These are phyloP conservation scores for Heliconius erato DNA, from an alignment of 2,888 invertebrate species.

Conservation along the genomic window DNA sequence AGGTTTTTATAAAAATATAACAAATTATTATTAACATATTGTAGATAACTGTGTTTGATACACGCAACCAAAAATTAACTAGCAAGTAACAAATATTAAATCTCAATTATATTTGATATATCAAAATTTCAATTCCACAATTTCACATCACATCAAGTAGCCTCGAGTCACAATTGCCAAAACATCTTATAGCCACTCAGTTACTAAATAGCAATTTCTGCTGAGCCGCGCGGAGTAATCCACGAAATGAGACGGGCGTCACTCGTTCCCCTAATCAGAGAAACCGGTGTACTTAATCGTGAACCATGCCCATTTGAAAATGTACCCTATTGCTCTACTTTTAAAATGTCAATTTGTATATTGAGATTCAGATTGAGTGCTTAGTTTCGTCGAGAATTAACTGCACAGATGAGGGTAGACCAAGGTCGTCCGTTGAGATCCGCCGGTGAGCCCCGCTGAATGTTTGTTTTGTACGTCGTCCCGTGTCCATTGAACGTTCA, in stretches of 20 bases:
- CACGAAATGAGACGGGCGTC: slow-evolving; percentile 44
- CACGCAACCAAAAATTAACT: not conserved
- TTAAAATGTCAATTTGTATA: slow-evolving; percentile 41
- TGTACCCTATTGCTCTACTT: slow-evolving; percentile 7
- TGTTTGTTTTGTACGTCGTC: slow-evolving; percentile 32
- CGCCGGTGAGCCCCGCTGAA: slow-evolving; percentile 55
- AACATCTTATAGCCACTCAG: slow-evolving; percentile 7
- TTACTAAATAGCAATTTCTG: slow-evolving; percentile 16
- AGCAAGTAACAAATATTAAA: not conserved
- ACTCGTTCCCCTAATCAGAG: slow-evolving; percentile 48
- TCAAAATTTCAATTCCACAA: slow-evolving; percentile 9
- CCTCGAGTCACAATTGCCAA: not conserved
- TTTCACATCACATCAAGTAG: not conserved
- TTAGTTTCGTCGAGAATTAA: slow-evolving; percentile 37
- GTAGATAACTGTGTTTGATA: not conserved
- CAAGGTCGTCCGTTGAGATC: slow-evolving; percentile 79
- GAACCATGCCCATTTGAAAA: slow-evolving; percentile 29
- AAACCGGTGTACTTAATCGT: slow-evolving; percentile 49
- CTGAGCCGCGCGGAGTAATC: slow-evolving; percentile 35
- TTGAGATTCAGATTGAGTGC: slow-evolving; percentile 27
- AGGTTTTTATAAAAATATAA: too few species aligned
- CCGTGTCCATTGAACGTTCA: not conserved
- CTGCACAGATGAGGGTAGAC: slow-evolving; percentile 70
- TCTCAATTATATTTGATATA: not conserved
- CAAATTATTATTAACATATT: too few species aligned